Conservation (phyloP, 2,888 invertebrate genomes). For the Sarcophaga caerulescens region DNA sequence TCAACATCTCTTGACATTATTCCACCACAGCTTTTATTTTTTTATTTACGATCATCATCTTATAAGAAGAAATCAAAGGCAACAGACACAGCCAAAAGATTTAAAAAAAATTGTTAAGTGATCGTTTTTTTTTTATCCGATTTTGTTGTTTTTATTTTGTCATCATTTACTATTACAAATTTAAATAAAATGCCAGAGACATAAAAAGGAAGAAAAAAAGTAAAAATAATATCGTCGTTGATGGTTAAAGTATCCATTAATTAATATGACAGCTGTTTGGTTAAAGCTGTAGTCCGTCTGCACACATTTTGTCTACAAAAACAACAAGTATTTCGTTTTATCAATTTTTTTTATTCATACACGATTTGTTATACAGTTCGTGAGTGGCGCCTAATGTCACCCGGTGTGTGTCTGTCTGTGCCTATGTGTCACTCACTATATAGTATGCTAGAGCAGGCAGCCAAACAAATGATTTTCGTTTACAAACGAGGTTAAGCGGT, state of each 20-base stretch:
- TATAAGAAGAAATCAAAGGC: not conserved
- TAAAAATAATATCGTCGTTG: not conserved
- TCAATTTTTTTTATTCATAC: not conserved
- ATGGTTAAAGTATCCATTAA: slow-evolving; percentile 31
- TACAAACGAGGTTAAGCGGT: too few relatives aligned
- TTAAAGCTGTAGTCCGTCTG: slow-evolving; percentile 21
- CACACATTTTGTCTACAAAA: slow-evolving; percentile 22
- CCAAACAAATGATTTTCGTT: too few relatives aligned
- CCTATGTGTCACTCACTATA: not conserved
- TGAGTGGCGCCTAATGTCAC: slow-evolving; percentile 57
- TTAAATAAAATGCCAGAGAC: slow-evolving; percentile 7
- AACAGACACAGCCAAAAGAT: not conserved
- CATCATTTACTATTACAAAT: not conserved
- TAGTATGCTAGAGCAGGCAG: not conserved
- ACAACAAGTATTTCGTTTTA: slow-evolving; percentile 15
- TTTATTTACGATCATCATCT: slow-evolving; percentile 45
- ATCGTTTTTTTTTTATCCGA: not conserved
- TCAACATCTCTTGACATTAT: too few relatives aligned
- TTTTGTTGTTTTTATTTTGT: not conserved
- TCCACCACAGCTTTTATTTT: not conserved
- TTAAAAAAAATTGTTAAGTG: slow-evolving; percentile 11
- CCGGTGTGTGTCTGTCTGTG: not conserved
- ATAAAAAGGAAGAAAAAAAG: not conserved
- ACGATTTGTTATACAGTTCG: not conserved
- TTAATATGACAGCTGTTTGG: slow-evolving; percentile 58